Evolutionary conservation across 1,140 invertebrate species (phyloP), one percentile per base, ranked within the genome.

Genomic region (Littorina saxatilis): DNA sequence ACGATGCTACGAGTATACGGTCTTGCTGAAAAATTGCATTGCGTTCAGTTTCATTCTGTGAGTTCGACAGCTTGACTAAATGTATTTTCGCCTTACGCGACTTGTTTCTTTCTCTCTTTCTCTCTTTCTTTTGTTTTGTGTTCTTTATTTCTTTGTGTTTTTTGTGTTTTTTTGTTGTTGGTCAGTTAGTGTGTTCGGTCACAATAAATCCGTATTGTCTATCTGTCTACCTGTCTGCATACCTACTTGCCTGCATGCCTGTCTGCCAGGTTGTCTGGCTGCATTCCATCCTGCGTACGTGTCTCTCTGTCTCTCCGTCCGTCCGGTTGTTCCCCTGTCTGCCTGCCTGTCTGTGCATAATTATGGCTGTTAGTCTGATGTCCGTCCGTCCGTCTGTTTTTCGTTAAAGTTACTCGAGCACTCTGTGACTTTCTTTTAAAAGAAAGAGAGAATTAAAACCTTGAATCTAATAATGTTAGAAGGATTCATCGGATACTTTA

Each of bases 351-450:
- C 43, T 47, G 32, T 73, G 11, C 70, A 7, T 39, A 27, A 27
- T 15, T 39, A 20, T 39, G 9, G 68, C 35, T 13, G 5, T 39
- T 72, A 99, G 99, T 91, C 98, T 99, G 87, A 99, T 92, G 98
- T 99, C 68, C 99, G 98, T 99, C 99, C 93, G 94, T 99, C 58
- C 99, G 99, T 93, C 94, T 99, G 37, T 98, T 99, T 92, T n/a
- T n/a, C n/a, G n/a, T n/a, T n/a, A n/a, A n/a, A n/a, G n/a, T n/a
- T n/a, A 99, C 98, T 15, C 94, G 99, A 63, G 96, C 96, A 35
- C 98, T 99, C 93, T 98, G 99, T 92, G 96, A 99, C 88, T 96
- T 97, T 89, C 99, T 99, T 93, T 99, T n/a, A n/a, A n/a, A n/a
- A n/a, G n/a, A 99, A 92, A 94, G 99, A 50, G 98, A 98, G 11